phyloP scores from a whole-genome alignment of 2,888 invertebrate species.

The Lucinisca nassula region DNA sequence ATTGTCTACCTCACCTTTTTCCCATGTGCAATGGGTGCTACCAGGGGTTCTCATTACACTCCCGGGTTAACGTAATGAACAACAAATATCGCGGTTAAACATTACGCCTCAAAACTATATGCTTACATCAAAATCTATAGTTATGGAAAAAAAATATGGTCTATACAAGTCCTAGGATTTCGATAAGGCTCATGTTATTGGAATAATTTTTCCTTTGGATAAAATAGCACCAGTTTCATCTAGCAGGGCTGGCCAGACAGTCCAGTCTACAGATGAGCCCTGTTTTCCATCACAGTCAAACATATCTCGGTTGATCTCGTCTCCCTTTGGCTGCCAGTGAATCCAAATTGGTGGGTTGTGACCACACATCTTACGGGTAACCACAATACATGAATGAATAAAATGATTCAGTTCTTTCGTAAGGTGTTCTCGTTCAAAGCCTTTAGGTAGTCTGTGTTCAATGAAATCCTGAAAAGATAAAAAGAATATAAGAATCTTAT shows the following conservation, averaged over 20 bases:
- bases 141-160: no score
- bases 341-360: slow-evolving; percentile 19
- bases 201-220: slow-evolving; percentile 37
- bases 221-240: slow-evolving; percentile 29
- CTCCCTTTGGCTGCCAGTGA: slow-evolving; percentile 55
- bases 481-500: no score
- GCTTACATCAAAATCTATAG: no score
- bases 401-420: slow-evolving; percentile 28
- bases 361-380: slow-evolving; percentile 11
- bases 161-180: no score
- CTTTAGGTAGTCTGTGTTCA: slow-evolving; percentile 21
- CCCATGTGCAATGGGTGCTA: no score
- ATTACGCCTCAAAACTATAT: no score
- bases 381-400: slow-evolving; percentile 29
- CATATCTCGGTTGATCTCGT: slow-evolving; percentile 39
- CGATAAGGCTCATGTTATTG: not conserved
- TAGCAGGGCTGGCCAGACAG: slow-evolving; percentile 51
- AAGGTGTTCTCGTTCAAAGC: slow-evolving; percentile 24
- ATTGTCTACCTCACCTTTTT: no score
- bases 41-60: no score
- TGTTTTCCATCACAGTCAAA: slow-evolving; percentile 23
- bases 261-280: slow-evolving; percentile 38
- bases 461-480: slow-evolving; percentile 39
- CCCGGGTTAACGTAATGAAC: no score
- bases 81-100: no score